Evolutionary conservation across 2,113 vertebrate genomes (phyloP).

Genomic region (Odocoileus virginianus): DNA sequence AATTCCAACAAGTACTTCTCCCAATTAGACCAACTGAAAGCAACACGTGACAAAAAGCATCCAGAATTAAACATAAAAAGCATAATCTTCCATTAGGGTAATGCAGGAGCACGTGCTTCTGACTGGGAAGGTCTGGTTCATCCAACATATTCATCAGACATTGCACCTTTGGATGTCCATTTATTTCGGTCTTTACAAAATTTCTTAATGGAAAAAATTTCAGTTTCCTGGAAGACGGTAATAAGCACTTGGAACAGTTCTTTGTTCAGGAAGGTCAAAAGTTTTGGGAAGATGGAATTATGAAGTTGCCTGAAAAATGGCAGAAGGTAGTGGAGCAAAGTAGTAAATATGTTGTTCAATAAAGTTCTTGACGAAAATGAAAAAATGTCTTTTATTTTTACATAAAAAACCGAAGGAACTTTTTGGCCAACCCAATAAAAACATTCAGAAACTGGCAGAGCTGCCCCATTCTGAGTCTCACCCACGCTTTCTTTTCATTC

Average conservation of each 20-base stretch:
- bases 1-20: neutral
- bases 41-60: neutral
- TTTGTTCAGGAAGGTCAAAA: neutral
- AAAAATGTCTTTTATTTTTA: neutral
- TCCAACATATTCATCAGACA: neutral
- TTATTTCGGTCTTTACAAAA: neutral
- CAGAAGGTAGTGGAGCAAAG: neutral
- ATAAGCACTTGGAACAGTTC: neutral
- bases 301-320: neutral
- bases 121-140: neutral
- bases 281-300: neutral
- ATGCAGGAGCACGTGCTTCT: neutral
- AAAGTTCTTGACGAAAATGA: neutral
- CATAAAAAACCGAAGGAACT: neutral
- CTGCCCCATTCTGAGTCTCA: neutral
- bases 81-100: neutral
- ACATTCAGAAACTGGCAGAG: neutral
- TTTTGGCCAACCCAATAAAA: neutral
- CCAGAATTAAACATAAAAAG: neutral
- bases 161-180: neutral
- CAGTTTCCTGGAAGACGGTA: neutral
- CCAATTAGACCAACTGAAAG: neutral
- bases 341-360: neutral
- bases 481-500: neutral
- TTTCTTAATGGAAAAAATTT: neutral